Conservation (phyloP, 1,140 invertebrate species). For the Streblospio benedicti region DNA sequence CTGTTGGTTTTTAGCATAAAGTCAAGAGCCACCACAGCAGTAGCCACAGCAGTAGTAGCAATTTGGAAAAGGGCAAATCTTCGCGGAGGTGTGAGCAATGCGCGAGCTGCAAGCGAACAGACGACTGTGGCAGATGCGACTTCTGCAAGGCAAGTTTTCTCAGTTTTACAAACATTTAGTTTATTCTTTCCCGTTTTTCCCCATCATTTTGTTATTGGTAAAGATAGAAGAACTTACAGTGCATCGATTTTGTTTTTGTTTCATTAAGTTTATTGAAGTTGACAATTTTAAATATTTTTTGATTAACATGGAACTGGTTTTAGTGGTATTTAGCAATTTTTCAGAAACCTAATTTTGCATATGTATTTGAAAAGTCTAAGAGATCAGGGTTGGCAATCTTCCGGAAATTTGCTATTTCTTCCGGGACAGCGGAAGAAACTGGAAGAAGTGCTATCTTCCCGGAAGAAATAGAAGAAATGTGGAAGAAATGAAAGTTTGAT, state of each 20-base stretch:
- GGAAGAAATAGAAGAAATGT: too few species aligned
- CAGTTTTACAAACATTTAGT: not conserved
- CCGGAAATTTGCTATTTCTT: not conserved
- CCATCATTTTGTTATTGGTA: not conserved
- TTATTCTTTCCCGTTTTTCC: not conserved
- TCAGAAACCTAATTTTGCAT: not conserved
- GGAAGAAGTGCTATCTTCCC: not conserved
- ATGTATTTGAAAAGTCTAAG: not conserved
- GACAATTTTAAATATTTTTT: not conserved
- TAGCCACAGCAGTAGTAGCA: not conserved
- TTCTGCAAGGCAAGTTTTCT: constrained; percentile 55
- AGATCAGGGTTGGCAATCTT: not conserved
- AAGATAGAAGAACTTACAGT: not conserved
- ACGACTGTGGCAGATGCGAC: constrained; percentile 81
- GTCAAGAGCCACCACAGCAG: not conserved
- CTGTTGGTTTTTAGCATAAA: not conserved
- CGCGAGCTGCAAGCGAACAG: constrained; percentile 64
- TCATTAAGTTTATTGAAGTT: not conserved
- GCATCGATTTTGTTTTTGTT: not conserved
- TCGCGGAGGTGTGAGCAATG: constrained; percentile 67
- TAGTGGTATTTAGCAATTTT: not conserved
- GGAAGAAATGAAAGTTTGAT: not conserved
- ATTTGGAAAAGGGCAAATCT: constrained; percentile 30
- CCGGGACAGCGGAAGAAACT: not conserved
- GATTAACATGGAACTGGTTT: not conserved